phyloP scores from a whole-genome alignment of 35 echinoderm and acorn worm species.

The Lytechinus variegatus region DNA sequence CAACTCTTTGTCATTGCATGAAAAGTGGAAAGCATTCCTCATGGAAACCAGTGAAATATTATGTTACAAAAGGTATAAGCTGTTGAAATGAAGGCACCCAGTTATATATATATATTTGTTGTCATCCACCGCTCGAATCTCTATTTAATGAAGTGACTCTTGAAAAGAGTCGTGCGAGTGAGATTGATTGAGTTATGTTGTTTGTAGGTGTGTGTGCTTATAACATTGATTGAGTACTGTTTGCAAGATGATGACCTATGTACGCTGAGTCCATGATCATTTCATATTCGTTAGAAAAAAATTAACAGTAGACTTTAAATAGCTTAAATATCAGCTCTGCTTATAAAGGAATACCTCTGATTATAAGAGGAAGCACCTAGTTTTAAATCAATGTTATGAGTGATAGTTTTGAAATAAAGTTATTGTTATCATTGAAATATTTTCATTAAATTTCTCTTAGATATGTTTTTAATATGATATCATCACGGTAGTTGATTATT shows the following conservation, averaged over 20 bases:
- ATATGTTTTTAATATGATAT: neutral
- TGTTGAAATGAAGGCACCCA: neutral
- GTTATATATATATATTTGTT: neutral
- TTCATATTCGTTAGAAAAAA: neutral
- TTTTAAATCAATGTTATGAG: too few species aligned
- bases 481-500: too few species aligned
- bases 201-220: neutral
- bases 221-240: neutral
- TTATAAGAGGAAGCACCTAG: too few species aligned
- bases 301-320: neutral
- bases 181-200: neutral
- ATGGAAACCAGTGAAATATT: neutral
- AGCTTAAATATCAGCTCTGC: neutral
- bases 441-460: neutral
- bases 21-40: neutral
- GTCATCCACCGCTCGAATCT: neutral
- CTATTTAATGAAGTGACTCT: neutral
- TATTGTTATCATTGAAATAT: neutral
- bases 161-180: neutral
- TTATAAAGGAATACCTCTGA: too few species aligned
- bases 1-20: neutral
- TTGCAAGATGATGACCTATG: neutral
- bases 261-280: neutral
- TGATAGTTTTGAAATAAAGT: too few species aligned
- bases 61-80: neutral